Conservation (phyloP, 2,888 invertebrate species). For the Chrysina gloriosa region DNA sequence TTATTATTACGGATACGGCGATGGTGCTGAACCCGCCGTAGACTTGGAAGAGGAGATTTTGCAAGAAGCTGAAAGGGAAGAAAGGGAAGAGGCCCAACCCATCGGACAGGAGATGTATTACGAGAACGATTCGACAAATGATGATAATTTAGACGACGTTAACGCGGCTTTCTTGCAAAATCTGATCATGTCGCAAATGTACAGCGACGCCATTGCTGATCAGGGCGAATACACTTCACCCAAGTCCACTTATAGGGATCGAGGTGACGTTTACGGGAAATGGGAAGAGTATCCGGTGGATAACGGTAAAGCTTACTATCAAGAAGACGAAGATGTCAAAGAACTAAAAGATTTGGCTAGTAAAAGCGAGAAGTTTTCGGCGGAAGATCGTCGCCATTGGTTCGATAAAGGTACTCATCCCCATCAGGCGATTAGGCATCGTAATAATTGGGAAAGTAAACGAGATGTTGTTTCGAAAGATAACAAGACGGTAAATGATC, state of each 20-base stretch:
- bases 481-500: slow-evolving; percentile 29
- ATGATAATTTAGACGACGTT: slow-evolving; percentile 61
- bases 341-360: slow-evolving; percentile 70
- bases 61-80: slow-evolving; percentile 72
- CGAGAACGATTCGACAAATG: slow-evolving; percentile 66
- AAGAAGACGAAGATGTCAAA: slow-evolving; percentile 75
- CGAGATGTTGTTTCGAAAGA: slow-evolving; percentile 51
- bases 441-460: slow-evolving; percentile 66
- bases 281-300: slow-evolving; percentile 50
- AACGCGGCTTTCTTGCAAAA: slow-evolving; percentile 77
- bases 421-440: slow-evolving; percentile 65
- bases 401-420: slow-evolving; percentile 58
- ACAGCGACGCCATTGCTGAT: slow-evolving; percentile 67
- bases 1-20: slow-evolving; percentile 63
- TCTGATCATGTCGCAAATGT: slow-evolving; percentile 75
- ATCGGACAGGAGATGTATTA: slow-evolving; percentile 77
- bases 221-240: slow-evolving; percentile 40
- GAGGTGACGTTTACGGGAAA: slow-evolving; percentile 57
- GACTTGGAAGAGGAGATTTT: slow-evolving; percentile 72
- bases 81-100: slow-evolving; percentile 69
- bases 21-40: slow-evolving; percentile 65
- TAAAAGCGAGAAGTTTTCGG: slow-evolving; percentile 40
- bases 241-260: slow-evolving; percentile 49
- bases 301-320: slow-evolving; percentile 52
- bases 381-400: slow-evolving; percentile 51